Evolutionary conservation across 2,113 vertebrate species (phyloP).

Genomic region (Elaphurus davidianus): DNA sequence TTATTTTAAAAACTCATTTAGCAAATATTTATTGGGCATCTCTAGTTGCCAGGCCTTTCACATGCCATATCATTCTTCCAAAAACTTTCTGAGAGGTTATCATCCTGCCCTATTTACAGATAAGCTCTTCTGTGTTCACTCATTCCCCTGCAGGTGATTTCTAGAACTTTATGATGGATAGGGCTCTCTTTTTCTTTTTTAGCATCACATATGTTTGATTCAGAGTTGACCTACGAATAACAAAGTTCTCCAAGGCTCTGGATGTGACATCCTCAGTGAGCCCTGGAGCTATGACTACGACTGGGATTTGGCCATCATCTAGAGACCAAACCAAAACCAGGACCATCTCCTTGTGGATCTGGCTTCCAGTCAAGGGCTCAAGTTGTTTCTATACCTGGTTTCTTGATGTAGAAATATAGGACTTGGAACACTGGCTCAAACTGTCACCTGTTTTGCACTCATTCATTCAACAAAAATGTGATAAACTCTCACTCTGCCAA

Average conservation of each 20-base stretch:
- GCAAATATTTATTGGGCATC: background rate
- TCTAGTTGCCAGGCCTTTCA: background rate
- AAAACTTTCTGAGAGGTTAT: background rate
- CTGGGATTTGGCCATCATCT: background rate
- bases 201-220: background rate
- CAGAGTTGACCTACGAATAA: background rate
- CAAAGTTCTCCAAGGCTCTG: background rate
- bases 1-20: background rate
- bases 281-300: accelerated
- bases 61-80: background rate
- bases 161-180: background rate
- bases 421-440: background rate
- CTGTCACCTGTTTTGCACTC: background rate
- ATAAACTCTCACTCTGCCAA: background rate
- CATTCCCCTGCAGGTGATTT: background rate
- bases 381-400: background rate
- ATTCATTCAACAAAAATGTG: background rate
- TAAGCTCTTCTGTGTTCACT: background rate
- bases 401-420: background rate
- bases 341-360: background rate
- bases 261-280: background rate
- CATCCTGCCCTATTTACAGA: background rate
- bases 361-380: background rate
- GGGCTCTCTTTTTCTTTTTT: background rate
- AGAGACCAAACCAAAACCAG: background rate